Conservation (phyloP, 2,113 vertebrate genomes). For the Crotalus horridus region DNA sequence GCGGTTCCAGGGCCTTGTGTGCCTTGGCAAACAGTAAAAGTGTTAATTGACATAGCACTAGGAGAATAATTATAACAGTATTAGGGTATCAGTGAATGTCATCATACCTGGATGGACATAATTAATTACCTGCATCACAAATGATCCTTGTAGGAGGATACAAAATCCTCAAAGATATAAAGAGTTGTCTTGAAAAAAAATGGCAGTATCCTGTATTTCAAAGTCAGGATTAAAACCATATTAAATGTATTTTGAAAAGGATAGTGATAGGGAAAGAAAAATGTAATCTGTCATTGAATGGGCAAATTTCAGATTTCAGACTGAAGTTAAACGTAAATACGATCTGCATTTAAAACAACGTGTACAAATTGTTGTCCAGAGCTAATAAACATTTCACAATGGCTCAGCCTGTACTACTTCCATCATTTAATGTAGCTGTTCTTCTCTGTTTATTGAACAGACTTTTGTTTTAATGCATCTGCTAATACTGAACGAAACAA, state of each 20-base stretch:
- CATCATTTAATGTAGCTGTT: background rate
- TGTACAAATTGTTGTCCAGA: constrained; percentile 38
- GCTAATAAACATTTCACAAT: constrained; percentile 44
- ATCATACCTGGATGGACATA: constrained; percentile 56
- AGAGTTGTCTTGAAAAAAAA: constrained; percentile 37
- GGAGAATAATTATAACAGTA: constrained; percentile 68
- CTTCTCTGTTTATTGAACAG: background rate
- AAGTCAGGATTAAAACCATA: constrained; percentile 15
- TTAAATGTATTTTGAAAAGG: background rate
- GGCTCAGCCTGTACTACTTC: constrained; percentile 1
- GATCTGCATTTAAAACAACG: constrained; percentile 36
- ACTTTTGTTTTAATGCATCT: background rate
- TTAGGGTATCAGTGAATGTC: constrained; percentile 58
- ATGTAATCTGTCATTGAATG: constrained; percentile 46
- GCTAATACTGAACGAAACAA: background rate
- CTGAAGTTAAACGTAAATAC: background rate
- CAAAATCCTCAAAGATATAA: background rate
- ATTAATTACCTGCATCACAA: constrained; percentile 69
- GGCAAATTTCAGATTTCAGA: background rate
- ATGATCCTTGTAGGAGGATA: constrained; percentile 55
- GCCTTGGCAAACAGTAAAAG: constrained; percentile 69
- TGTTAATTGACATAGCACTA: constrained; percentile 55
- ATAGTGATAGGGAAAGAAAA: background rate
- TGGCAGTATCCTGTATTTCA: constrained; percentile 28
- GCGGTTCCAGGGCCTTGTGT: constrained; percentile 52